Base-by-base conservation (phyloP, 2,113 vertebrate species). In the Theristicus caerulescens region DNA sequence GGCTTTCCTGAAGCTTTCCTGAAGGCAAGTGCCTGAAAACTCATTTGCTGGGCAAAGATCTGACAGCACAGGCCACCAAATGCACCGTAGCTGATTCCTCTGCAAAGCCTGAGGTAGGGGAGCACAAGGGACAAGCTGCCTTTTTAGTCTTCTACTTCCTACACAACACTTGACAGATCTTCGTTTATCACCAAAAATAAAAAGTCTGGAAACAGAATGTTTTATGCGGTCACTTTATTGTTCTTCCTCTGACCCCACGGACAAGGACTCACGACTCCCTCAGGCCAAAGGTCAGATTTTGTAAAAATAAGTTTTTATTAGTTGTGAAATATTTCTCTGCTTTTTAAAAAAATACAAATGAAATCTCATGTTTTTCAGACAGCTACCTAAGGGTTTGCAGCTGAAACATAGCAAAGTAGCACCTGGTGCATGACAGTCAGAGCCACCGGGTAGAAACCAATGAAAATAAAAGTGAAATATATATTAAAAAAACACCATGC, bases 291-390 rank as follows among this genome's bases (percentile, higher is more conserved):
- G 40, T 70, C 19, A 72, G 15, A 36, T 80, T 93, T 71, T 69
- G 29, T 49, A 24, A 92, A 85, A 83, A 19, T 29, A 51, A 18
- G 4, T 9, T 87, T 69, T 82, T 73, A 19, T 46, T 57, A 62
- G 19, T 32, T 6, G 0, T 83, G 51, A 70, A 74, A 66, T 0
- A 0, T 42, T 81, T 54, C 2, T 70, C 20, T 40, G 22, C 4
- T 88, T 82, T 85, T 79, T 24, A 1, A 88, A 73, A 42, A 69
- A 59, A 10, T 17, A 42, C 34, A 42, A 2, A 40, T 25, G 5
- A 40, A 82, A 3, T 26, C 11, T 70, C 24, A 4, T 17, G 7
- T n/a, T 62, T 80, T 91, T 83, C 14, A 40, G 58, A 14, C 12
- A 61, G 34, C 4, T 13, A 20, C 16, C 24, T 69, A 74, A 51